These are phyloP conservation scores for Sebastolobus alascanus DNA, from an alignment of 2,797 vertebrate species.

Conservation along the genomic window DNA sequence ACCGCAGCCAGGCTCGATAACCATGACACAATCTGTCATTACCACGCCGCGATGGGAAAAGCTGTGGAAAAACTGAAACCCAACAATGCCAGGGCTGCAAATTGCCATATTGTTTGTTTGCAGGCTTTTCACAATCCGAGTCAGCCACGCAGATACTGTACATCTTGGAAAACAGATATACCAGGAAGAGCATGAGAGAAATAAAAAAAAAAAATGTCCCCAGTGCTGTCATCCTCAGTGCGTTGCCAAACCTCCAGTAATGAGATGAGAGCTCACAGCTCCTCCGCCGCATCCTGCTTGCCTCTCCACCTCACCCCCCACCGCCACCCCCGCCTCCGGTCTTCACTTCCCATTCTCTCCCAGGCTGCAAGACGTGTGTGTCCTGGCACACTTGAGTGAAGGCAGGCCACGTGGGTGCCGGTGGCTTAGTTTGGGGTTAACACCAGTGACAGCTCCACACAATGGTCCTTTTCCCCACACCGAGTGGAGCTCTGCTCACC, in stretches of 20 bases:
- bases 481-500: constrained; percentile 65
- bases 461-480: constrained; percentile 41
- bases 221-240: constrained; percentile 60
- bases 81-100: constrained; percentile 46
- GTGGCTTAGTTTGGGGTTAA: constrained; percentile 69
- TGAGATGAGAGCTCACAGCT: constrained; percentile 69
- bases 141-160: constrained; percentile 62
- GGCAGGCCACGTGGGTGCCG: constrained; percentile 71
- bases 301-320: constrained; percentile 40
- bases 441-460: constrained; percentile 69
- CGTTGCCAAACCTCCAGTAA: constrained; percentile 70
- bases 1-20: constrained; percentile 76
- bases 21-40: constrained; percentile 79
- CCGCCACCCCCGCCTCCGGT: constrained; percentile 53
- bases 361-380: constrained; percentile 68
- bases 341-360: constrained; percentile 63
- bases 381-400: constrained; percentile 77
- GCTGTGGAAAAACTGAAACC: constrained; percentile 70
- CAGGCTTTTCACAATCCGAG: constrained; percentile 52
- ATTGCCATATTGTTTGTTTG: constrained; percentile 71
- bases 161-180: constrained; percentile 70
- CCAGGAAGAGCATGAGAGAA: constrained; percentile 43
- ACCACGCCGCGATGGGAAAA: constrained; percentile 58
- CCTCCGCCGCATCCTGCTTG: constrained; percentile 65
- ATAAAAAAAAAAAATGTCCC: constrained; percentile 59